Evolutionary conservation across 92 coral and sea anemone genomes (phyloP).

Genomic region (Paragorgia papillata): DNA sequence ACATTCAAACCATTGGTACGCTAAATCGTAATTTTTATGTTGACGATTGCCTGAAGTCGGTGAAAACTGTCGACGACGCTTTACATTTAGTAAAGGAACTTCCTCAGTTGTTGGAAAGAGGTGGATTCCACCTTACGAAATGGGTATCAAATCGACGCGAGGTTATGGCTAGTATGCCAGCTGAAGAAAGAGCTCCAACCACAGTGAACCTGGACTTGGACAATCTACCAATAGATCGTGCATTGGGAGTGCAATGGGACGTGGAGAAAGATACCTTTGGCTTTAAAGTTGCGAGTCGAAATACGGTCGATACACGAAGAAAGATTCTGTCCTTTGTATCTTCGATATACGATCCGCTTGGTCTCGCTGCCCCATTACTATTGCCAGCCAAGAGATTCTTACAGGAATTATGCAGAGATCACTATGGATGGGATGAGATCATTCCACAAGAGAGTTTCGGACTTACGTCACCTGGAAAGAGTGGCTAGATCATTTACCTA

Average conservation of each 20-base stretch:
- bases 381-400: no score
- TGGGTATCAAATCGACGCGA: conserved; percentile 13
- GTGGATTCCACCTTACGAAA: conserved; percentile 40
- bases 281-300: neutral
- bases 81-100: conserved; percentile 7
- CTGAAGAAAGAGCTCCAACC: no score
- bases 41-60: conserved; percentile 50
- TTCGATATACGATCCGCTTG: no score
- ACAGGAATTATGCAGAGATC: conserved; percentile 37
- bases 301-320: conserved; percentile 22
- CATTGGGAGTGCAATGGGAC: conserved; percentile 32
- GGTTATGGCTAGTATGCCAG: no score
- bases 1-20: conserved; percentile 21
- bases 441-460: conserved; percentile 34
- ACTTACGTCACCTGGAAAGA: conserved; percentile 40
- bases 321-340: conserved; percentile 34
- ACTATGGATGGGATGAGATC: conserved; percentile 49
- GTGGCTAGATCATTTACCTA: conserved; percentile 38
- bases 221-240: conserved; percentile 14
- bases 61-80: neutral
- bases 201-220: no score
- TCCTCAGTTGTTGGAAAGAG: conserved; percentile 27
- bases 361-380: no score
- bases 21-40: conserved; percentile 35
- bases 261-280: conserved; percentile 18